Evolutionary conservation across 2,888 invertebrate genomes (phyloP).

Genomic region (Cataglyphis rosenhaueri): DNA sequence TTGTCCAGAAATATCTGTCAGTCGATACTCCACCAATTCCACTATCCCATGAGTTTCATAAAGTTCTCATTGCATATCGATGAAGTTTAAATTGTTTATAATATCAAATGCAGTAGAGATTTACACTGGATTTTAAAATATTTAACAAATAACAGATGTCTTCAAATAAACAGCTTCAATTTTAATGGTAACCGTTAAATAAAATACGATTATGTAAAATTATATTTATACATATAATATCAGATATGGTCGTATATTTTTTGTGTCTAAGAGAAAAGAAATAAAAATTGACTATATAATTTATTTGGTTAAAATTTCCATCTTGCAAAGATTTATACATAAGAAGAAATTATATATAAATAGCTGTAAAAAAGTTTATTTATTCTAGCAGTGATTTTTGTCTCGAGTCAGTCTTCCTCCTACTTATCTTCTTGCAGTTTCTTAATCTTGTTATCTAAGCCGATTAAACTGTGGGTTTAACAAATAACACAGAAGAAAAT

Average conservation of each 20-base stretch:
- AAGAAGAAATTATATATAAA: constrained; percentile 43
- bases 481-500: constrained; percentile 19
- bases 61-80: constrained; percentile 54
- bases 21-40: constrained; percentile 52
- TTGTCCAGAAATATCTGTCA: constrained; percentile 68
- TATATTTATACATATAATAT: background rate
- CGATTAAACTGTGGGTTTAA: constrained; percentile 35
- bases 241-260: constrained; percentile 15
- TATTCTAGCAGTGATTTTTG: constrained; percentile 1
- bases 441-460: constrained; percentile 8
- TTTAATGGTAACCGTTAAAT: background rate
- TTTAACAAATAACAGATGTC: constrained; percentile 2
- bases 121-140: constrained; percentile 5
- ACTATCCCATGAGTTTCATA: constrained; percentile 53
- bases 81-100: constrained; percentile 40
- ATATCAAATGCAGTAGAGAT: background rate
- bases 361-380: constrained; percentile 40
- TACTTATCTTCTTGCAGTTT: background rate
- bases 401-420: background rate
- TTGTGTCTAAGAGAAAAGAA: background rate
- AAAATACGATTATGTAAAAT: background rate
- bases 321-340: background rate
- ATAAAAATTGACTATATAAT: constrained; percentile 1
- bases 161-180: background rate
- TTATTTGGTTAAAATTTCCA: constrained; percentile 13